These are phyloP conservation scores for Eupithecia insigniata DNA, from an alignment of 2,888 invertebrate genomes.

Conservation along the genomic window DNA sequence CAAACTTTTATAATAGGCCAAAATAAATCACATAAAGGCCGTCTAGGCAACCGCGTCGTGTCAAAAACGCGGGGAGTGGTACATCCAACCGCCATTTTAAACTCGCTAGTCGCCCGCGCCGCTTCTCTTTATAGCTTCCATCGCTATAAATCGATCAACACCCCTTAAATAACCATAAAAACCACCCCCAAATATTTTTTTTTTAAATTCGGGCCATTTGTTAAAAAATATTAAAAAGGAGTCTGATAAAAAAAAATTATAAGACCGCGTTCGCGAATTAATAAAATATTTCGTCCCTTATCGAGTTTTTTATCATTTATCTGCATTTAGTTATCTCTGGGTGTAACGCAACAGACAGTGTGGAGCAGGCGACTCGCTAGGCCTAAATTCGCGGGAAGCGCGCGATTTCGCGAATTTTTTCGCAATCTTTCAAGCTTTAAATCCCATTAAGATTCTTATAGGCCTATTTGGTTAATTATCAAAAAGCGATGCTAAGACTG, in stretches of 20 bases:
- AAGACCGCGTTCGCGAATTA: not conserved
- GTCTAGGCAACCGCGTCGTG: constrained; percentile 56
- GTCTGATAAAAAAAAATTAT: not conserved
- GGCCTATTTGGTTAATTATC: constrained; percentile 72
- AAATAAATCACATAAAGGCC: constrained; percentile 49
- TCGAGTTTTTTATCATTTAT: constrained; percentile 52
- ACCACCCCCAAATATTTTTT: constrained; percentile 15
- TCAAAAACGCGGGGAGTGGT: constrained; percentile 38
- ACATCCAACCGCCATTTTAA: constrained; percentile 63
- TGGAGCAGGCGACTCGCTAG: constrained; percentile 59
- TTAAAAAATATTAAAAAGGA: not conserved
- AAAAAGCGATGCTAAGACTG: constrained; percentile 48
- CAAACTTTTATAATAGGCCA: constrained; percentile 19
- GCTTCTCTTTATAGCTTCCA: constrained; percentile 8
- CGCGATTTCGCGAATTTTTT: constrained; percentile 68
- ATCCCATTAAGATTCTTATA: constrained; percentile 80
- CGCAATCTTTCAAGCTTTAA: constrained; percentile 60
- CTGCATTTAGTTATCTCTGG: constrained; percentile 45
- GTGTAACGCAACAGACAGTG: constrained; percentile 45
- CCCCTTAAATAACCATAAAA: constrained; percentile 20
- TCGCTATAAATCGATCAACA: constrained; percentile 15
- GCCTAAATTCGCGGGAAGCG: constrained; percentile 70
- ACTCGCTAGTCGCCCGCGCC: constrained; percentile 61
- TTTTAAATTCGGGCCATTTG: not conserved
- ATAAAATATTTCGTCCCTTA: not conserved